A percentile compares a stretch with the other conserved stretches of the same genome.
Evolutionary conservation across 2,888 invertebrate genomes (phyloP).

Genomic region (Troides aeacus): DNA sequence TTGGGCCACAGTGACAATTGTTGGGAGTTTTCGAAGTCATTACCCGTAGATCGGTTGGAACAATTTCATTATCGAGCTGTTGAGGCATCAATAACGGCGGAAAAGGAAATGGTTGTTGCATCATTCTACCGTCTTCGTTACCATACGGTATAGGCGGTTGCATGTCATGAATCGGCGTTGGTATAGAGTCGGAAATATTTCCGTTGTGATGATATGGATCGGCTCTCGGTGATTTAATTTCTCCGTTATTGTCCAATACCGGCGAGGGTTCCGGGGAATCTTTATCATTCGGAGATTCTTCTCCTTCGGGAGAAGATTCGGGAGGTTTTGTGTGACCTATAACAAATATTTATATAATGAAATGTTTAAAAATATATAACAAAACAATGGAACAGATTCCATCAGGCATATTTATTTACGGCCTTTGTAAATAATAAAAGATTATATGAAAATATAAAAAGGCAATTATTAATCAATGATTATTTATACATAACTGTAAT

Average conservation of each 20-base stretch:
- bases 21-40: conserved; percentile 52
- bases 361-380: not conserved
- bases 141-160: conserved; percentile 54
- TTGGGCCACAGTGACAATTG: conserved; percentile 56
- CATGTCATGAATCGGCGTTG: conserved; percentile 53
- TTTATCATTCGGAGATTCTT: conserved; percentile 66
- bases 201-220: conserved; percentile 61
- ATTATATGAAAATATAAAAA: too few species aligned
- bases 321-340: conserved; percentile 70
- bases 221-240: conserved; percentile 61
- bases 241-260: conserved; percentile 51
- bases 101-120: conserved; percentile 61
- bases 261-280: conserved; percentile 63
- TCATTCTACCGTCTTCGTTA: conserved; percentile 60
- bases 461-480: too few species aligned
- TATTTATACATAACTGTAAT: too few species aligned
- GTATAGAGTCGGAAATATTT: conserved; percentile 49
- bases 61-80: conserved; percentile 57
- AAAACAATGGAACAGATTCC: too few species aligned
- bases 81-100: conserved; percentile 61
- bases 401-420: too few species aligned
- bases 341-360: not conserved
- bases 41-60: conserved; percentile 69
- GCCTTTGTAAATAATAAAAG: too few species aligned
- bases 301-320: conserved; percentile 69